phyloP scores from a whole-genome alignment of 2,888 invertebrate species.

The Junonia oenone region DNA sequence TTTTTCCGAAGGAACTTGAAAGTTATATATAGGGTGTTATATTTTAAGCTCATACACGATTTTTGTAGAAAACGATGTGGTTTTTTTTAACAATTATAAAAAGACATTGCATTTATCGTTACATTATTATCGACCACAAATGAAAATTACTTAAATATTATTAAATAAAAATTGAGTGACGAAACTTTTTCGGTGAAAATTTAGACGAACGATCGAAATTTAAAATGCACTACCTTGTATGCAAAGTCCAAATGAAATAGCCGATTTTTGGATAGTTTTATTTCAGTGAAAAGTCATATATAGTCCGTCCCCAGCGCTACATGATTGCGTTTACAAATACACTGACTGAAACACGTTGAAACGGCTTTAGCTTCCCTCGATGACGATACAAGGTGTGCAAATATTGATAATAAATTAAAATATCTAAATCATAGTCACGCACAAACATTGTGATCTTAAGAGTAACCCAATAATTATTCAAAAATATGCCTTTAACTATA shows the following conservation, averaged over 20 bases:
- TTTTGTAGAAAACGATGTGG: constrained; percentile 1
- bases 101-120: constrained; percentile 8
- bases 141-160: not conserved
- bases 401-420: constrained; percentile 9
- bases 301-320: constrained; percentile 50
- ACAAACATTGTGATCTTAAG: constrained; percentile 57
- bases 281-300: constrained; percentile 25
- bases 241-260: not conserved
- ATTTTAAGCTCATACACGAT: constrained; percentile 3
- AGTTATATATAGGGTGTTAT: constrained; percentile 8
- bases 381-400: constrained; percentile 14
- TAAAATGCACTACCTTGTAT: constrained; percentile 12
- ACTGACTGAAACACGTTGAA: constrained; percentile 19
- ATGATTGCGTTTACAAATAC: constrained; percentile 42
- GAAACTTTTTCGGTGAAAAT: not conserved
- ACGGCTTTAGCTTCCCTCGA: constrained; percentile 3
- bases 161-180: constrained; percentile 4
- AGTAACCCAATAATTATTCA: constrained; percentile 34
- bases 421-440: constrained; percentile 42
- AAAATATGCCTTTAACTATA: constrained; percentile 48
- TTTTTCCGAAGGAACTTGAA: constrained; percentile 15
- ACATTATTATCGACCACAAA: not conserved
- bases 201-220: constrained; percentile 7
- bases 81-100: not conserved
- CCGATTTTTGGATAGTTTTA: constrained; percentile 15